These are phyloP conservation scores for Cactoblastis cactorum DNA, from an alignment of 2,888 invertebrate species.

Conservation along the genomic window DNA sequence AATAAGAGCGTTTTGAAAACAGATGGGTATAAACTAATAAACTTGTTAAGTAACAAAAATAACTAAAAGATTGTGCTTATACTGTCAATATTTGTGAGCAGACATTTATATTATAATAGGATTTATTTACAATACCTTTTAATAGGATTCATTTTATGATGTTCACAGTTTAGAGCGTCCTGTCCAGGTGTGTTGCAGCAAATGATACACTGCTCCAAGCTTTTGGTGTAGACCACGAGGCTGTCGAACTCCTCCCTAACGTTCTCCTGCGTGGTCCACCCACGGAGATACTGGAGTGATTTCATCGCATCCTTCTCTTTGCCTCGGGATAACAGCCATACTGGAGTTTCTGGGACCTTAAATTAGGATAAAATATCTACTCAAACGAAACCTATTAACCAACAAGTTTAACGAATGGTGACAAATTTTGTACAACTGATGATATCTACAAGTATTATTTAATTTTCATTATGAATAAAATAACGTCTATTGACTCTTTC, in stretches of 20 bases:
- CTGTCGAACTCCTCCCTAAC: conserved; percentile 69
- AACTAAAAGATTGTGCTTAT: no score
- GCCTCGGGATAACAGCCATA: conserved; percentile 75
- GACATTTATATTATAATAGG: background rate
- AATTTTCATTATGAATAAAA: no score
- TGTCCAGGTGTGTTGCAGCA: conserved; percentile 43
- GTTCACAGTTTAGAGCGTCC: conserved; percentile 44
- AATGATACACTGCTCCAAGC: conserved; percentile 52
- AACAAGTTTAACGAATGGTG: no score
- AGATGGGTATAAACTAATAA: conserved; percentile 1
- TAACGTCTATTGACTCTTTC: no score
- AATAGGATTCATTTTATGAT: conserved; percentile 49
- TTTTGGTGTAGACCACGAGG: conserved; percentile 57
- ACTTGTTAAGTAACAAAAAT: background rate
- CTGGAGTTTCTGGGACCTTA: conserved; percentile 78
- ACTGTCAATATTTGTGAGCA: no score
- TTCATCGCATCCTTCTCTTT: conserved; percentile 70
- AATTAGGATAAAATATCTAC: conserved; percentile 9
- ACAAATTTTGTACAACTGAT: no score
- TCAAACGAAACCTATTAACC: no score
- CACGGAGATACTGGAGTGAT: conserved; percentile 75
- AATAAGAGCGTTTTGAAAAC: no score
- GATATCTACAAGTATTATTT: no score
- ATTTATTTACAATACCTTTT: conserved; percentile 36
- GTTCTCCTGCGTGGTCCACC: conserved; percentile 69